Percentiles rank a stretch among this genome's conserved stretches.
Conservation (phyloP, 2,888 invertebrate genomes). For the Cryptus viduatorius region DNA sequence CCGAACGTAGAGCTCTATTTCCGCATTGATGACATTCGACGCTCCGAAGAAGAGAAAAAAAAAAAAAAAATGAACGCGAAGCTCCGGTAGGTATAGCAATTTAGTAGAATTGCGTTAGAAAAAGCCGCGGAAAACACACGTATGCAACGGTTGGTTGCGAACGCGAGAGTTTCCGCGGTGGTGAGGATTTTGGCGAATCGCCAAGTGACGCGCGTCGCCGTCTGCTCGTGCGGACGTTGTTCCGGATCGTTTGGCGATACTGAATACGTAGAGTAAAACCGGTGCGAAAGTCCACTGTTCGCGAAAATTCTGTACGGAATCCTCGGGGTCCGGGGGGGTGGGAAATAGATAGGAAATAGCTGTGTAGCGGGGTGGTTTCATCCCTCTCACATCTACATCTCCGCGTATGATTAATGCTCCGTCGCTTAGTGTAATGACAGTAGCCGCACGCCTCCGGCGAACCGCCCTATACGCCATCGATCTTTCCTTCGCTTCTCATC, state of each 20-base stretch:
- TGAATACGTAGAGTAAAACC: not conserved
- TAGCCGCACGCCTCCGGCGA: conserved; percentile 11
- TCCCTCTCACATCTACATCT: not conserved
- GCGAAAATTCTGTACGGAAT: not conserved
- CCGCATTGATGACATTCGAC: not conserved
- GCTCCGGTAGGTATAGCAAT: not conserved
- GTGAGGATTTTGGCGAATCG: conserved; percentile 59
- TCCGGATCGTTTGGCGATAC: conserved; percentile 3
- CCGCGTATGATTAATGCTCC: conserved; percentile 50
- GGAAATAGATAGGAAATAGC: conserved; percentile 33
- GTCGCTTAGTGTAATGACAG: conserved; percentile 42
- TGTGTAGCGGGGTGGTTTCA: not conserved
- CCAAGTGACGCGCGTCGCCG: conserved; percentile 49
- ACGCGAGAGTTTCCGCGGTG: conserved; percentile 12
- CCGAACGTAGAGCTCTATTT: not conserved
- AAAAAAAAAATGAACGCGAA: too few species aligned
- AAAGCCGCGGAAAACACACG: conserved; percentile 31
- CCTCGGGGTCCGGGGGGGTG: not conserved
- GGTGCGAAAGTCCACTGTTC: not conserved
- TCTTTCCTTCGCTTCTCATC: conserved; percentile 25
- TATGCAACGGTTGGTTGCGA: not conserved
- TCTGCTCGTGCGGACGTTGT: not conserved
- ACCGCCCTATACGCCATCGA: conserved; percentile 26
- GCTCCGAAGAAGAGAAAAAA: not conserved
- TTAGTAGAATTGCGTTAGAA: conserved; percentile 30